Evolutionary conservation across 1,140 invertebrate genomes (phyloP), one percentile per base, ranked within the genome.

Genomic region (Diorhabda elongata): DNA sequence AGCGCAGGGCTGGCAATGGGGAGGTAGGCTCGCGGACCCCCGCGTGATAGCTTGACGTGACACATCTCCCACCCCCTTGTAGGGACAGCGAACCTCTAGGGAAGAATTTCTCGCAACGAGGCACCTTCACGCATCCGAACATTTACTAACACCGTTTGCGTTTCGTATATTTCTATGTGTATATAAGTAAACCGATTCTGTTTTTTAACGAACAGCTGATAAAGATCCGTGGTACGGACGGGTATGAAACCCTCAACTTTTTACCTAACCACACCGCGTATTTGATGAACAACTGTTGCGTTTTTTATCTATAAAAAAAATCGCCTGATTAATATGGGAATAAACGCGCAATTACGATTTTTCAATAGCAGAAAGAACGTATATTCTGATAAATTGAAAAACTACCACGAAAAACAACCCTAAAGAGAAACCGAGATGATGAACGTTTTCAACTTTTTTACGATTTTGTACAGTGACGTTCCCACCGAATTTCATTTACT

Each of bases 1-100:
- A 76, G 75, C 73, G 74, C 72, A 73, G 70, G 73, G 66, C 64
- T 64, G 72, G n/a, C 43, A 60, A 75, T 65, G 71, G 72, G 71
- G 71, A 69, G 74, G 76, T 73, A 68, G 75, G 73, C 75, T 77
- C 75, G 78, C 75, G 74, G 70, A 74, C 74, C 76, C 74, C 77
- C 75, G 75, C 74, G 78, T 78, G 76, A 79, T 72, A 76, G 78
- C 77, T 80, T 81, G 78, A 80, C 79, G 77, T 78, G 79, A 79
- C 78, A 79, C 76, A 26, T 76, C 76, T 75, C 74, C 78, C 75
- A 74, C 74, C 76, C 57, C n/a, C 65, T 63, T 60, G 63, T 61
- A 59, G 67, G 59, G 58, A 63, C 57, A 44, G 45, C 58, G 62
- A 44, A 43, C 58, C 44, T 66, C 69, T 58, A 67, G 64, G 71